Evolutionary conservation across 2,113 vertebrate genomes (phyloP), one percentile per base, ranked within the genome.

Genomic region (Oryzias curvinotus): DNA sequence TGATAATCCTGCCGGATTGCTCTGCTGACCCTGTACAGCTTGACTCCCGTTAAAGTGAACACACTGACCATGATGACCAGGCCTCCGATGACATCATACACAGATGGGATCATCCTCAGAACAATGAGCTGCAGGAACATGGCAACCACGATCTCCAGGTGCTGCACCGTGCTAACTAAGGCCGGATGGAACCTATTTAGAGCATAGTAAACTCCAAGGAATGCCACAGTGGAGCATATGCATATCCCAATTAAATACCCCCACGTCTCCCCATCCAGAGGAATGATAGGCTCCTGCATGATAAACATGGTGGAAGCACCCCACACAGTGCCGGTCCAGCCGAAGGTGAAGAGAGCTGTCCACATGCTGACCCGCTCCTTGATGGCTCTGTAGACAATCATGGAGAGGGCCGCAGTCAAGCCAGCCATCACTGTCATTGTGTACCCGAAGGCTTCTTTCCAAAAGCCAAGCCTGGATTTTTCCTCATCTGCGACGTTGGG

Each of bases 401-500:
- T 98, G 73, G 97, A 96, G 57, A 98, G 94, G 58, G 97, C 96
- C 0, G 95, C 96, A 15, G 95, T 98, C 82, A 99, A 83, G 25
- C 97, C 97, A 1, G 97, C 96, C 95, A 95, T 96, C 57, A 97
- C 93, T 0, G 96, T 98, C 96, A 98, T 98, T 26, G 95, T 98
- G 13, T 98, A 98, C 52, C 96, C 97, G 81, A 99, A 99, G 42
- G 95, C 95, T 90, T 98, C 96, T 82, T 98, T 99, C 96, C 96
- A 99, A 77, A 94, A 93, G 65, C 91, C 92, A 83, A 98, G 81
- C 68, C 92, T 84, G 52, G 96, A 95, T 76, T 95, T 93, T 46
- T 96, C 94, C 78, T 98, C 94, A 50, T 94, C 93, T 1, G 91
- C 90, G 10, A 98, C 94, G 62, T 98, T 98, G 51, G 97, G 95